Base-by-base conservation (phyloP, 2,888 invertebrate species). In the Anaspis maculata region DNA sequence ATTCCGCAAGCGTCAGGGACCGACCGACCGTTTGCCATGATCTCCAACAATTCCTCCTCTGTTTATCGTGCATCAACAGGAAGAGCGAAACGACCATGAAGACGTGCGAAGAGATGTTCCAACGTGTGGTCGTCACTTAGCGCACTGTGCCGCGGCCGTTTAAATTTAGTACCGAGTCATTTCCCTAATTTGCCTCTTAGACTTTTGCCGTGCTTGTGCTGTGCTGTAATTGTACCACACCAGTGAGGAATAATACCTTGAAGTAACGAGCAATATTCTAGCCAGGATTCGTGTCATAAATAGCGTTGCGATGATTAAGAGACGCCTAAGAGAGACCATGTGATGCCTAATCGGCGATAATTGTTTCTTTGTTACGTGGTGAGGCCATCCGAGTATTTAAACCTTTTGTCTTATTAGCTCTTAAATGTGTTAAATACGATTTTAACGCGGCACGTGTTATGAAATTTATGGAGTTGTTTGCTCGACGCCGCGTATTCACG, bases 381-480 rank as follows among this genome's bases (percentile, higher is more conserved):
- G 34, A 40, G 40, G 40, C 40, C 40, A 40, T 40, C 39, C 30
- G 21, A 36, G 27, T 27, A 22, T 29, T 32, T 34, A 40, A 39
- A 37, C 31, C 41, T 44, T 40, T 44, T 41, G 41, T 44, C 39
- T 44, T 37, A 42, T 41, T 39, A 39, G 37, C 31, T 35, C 32
- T 39, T 35, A 34, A 44, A 42, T 38, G 40, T 40, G 42, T 46
- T 41, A 42, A 42, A 33, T 34, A 39, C 35, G 39, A 35, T 44
- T 34, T 39, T 39, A 40, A 36, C 30, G 30, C 25, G 42, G 36
- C 45, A 46, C 45, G 44, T 44, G 45, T 42, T 42, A 28, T 30
- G 41, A 40, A 40, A 41, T 42, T 42, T 41, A 43, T 43, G 37
- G 45, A 27, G 40, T 45, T 42, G 41, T 42, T 45, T 40, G 45